Conservation (phyloP, 2,888 invertebrate species). For the Lymantria monacha region DNA sequence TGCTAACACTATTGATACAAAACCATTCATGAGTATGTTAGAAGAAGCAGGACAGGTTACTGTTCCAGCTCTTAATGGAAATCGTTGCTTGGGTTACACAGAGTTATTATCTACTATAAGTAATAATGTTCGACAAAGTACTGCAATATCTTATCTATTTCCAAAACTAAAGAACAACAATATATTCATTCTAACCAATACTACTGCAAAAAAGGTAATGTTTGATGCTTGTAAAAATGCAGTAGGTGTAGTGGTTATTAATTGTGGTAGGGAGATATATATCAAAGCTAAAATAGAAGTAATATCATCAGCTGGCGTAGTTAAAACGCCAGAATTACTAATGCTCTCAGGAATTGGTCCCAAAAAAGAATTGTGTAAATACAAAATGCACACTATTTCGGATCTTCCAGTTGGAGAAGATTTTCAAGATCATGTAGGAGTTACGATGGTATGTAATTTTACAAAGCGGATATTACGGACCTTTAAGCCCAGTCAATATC, state of each 20-base stretch:
- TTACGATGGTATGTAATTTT: slow-evolving; percentile 41
- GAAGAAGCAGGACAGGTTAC: slow-evolving; percentile 1
- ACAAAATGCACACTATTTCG: slow-evolving; percentile 34
- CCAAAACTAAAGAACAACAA: slow-evolving; percentile 8
- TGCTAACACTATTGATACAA: background rate
- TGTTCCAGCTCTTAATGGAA: slow-evolving; percentile 5
- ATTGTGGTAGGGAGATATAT: slow-evolving; percentile 10
- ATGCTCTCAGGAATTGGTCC: slow-evolving; percentile 57
- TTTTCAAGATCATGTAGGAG: slow-evolving; percentile 51
- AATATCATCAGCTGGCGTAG: slow-evolving; percentile 48
- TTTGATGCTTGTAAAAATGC: slow-evolving; percentile 20
- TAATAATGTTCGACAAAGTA: slow-evolving; percentile 8
- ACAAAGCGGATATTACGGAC: slow-evolving; percentile 30
- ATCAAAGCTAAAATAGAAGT: slow-evolving; percentile 42
- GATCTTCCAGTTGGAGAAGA: slow-evolving; percentile 50
- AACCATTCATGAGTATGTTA: slow-evolving; percentile 1
- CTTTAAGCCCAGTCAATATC: slow-evolving; percentile 30
- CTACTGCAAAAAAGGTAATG: slow-evolving; percentile 10
- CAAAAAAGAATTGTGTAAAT: slow-evolving; percentile 35
- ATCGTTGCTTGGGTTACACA: slow-evolving; percentile 9
- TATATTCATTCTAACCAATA: slow-evolving; percentile 17
- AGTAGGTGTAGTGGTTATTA: slow-evolving; percentile 38
- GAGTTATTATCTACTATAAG: slow-evolving; percentile 9
- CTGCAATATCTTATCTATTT: slow-evolving; percentile 11
- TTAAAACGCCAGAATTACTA: slow-evolving; percentile 49